Conservation (phyloP, 1,140 invertebrate genomes). For the Plutomurus gul region DNA sequence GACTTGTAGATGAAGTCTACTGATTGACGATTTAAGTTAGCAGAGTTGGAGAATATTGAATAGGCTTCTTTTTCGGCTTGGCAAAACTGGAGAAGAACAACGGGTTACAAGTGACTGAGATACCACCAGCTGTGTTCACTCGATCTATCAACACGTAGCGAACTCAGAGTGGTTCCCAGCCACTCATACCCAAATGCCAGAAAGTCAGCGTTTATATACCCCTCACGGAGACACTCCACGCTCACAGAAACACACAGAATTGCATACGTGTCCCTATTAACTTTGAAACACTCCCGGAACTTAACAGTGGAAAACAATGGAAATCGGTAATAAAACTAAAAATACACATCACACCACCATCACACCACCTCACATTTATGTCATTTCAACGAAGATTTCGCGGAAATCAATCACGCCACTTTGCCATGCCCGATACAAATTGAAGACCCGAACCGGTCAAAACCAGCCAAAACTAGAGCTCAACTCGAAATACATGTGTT, state of each 20-base stretch:
- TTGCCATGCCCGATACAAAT: no score
- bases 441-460: no score
- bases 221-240: not conserved
- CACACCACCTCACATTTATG: no score
- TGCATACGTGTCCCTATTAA: constrained; percentile 3
- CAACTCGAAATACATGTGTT: no score
- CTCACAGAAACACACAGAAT: not conserved
- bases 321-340: not conserved
- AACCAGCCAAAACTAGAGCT: no score
- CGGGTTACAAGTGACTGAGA: constrained; percentile 73
- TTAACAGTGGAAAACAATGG: not conserved
- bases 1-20: no score
- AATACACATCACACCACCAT: not conserved
- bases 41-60: not conserved
- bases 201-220: constrained; percentile 2
- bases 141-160: constrained; percentile 71
- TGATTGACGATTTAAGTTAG: no score
- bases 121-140: constrained; percentile 99
- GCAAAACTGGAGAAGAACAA: not conserved
- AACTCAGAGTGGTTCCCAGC: constrained; percentile 93
- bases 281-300: not conserved
- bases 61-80: not conserved
- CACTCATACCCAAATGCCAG: constrained; percentile 57
- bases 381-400: not conserved
- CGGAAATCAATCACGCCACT: not conserved